Conservation (phyloP, 2,113 vertebrate genomes). For the Myodes glareolus region DNA sequence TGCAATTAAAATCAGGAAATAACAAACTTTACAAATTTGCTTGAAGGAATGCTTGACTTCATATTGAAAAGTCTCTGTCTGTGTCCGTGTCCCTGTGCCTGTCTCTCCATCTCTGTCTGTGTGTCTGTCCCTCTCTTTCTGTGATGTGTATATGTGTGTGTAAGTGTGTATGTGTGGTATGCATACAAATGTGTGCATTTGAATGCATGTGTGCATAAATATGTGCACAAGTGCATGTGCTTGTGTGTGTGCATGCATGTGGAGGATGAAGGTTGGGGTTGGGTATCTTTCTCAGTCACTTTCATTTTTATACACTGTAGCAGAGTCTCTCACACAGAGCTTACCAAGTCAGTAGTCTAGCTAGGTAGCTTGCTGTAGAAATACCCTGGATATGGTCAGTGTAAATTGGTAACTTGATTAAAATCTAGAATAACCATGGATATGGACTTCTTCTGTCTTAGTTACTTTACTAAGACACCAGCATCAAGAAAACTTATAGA, state of each 20-base stretch:
- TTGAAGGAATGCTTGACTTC: background rate
- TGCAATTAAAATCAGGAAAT: background rate
- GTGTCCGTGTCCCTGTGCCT: background rate
- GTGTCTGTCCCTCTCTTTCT: background rate
- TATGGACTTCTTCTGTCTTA: background rate
- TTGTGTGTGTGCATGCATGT: background rate
- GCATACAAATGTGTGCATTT: background rate
- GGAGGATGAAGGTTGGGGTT: background rate
- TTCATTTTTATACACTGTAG: too few species aligned
- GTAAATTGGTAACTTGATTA: background rate
- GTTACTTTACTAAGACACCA: background rate
- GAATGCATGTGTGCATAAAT: background rate
- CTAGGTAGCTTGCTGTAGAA: background rate
- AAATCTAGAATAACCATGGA: background rate
- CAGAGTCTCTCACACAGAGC: background rate
- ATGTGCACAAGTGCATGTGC: background rate
- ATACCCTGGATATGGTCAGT: background rate
- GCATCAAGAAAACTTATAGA: background rate
- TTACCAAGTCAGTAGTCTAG: background rate
- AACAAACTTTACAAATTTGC: background rate
- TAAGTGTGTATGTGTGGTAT: background rate
- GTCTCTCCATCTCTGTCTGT: background rate
- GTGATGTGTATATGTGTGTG: background rate
- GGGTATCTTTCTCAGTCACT: background rate
- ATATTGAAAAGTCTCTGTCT: background rate